Conservation (phyloP, 2,888 invertebrate genomes). For the Apamea sordens region DNA sequence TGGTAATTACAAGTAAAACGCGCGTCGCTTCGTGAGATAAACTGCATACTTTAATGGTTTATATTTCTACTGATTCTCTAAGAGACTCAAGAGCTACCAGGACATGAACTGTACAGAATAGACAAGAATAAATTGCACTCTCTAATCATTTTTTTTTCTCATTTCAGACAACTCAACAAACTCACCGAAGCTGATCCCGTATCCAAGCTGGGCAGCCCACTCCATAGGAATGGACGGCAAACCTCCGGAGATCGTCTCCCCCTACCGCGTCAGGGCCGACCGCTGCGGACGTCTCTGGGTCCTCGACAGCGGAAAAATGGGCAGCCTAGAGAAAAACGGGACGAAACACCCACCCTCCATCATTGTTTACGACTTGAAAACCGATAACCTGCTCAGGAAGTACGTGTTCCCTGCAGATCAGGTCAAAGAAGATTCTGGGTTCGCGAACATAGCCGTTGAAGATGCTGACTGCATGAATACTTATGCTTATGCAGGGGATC, state of each 20-base stretch:
- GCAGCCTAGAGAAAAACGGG: slow-evolving; percentile 88
- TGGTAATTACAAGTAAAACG: too few species aligned
- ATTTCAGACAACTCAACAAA: slow-evolving; percentile 91
- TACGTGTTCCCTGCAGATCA: slow-evolving; percentile 92
- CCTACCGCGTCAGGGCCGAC: slow-evolving; percentile 93
- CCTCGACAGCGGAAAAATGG: slow-evolving; percentile 93
- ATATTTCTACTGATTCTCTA: background rate
- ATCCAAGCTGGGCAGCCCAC: slow-evolving; percentile 95
- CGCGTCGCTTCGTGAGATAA: too few species aligned
- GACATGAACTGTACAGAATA: background rate
- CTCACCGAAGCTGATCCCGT: slow-evolving; percentile 93
- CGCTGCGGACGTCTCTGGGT: slow-evolving; percentile 95
- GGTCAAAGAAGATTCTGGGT: slow-evolving; percentile 92
- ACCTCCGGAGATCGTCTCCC: slow-evolving; percentile 93
- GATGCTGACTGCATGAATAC: slow-evolving; percentile 93
- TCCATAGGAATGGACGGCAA: slow-evolving; percentile 87
- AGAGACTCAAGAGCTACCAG: background rate
- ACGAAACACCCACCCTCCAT: slow-evolving; percentile 91
- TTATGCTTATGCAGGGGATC: slow-evolving; percentile 93
- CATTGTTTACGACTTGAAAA: slow-evolving; percentile 93
- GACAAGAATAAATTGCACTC: background rate
- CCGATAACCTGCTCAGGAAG: slow-evolving; percentile 92
- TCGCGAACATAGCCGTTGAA: slow-evolving; percentile 94
- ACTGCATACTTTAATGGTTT: background rate
- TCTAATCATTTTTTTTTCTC: background rate